Percentiles rank a stretch among this genome's conserved stretches.
These are phyloP conservation scores for Macroteleia sp. DNA, from an alignment of 2,888 invertebrate genomes.

Conservation along the genomic window DNA sequence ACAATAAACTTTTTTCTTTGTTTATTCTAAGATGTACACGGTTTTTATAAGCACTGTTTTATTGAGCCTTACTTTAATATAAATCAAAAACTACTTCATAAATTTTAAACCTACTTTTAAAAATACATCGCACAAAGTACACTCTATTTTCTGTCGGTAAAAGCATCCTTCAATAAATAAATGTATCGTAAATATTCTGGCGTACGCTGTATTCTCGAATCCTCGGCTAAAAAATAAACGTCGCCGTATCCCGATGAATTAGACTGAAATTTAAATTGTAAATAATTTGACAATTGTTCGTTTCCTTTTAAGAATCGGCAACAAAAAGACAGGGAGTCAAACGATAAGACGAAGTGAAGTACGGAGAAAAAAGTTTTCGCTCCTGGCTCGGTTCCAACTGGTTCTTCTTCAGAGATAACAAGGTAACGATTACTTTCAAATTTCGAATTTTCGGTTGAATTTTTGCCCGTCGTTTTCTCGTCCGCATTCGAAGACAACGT, in stretches of 20 bases:
- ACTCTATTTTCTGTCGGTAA: conserved; percentile 42
- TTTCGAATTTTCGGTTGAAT: conserved; percentile 60
- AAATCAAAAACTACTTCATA: conserved; percentile 52
- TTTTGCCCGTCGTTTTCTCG: conserved; percentile 20
- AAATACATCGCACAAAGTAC: conserved; percentile 46
- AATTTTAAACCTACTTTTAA: conserved; percentile 43
- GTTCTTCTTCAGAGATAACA: conserved; percentile 62
- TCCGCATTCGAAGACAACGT: conserved; percentile 4
- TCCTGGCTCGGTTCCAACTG: conserved; percentile 47
- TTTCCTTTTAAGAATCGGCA: conserved; percentile 13
- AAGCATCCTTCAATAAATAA: conserved; percentile 57
- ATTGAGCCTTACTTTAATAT: conserved; percentile 33
- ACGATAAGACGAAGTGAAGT: conserved; percentile 51
- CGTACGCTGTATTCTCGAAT: background rate
- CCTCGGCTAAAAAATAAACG: conserved; percentile 10
- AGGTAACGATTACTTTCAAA: conserved; percentile 68
- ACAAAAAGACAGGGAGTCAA: conserved; percentile 33
- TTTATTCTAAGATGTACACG: conserved; percentile 1
- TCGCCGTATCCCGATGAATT: conserved; percentile 17
- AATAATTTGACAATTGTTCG: conserved; percentile 45
- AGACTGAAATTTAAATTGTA: conserved; percentile 52
- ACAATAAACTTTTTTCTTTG: conserved; percentile 6
- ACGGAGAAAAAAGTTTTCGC: conserved; percentile 44
- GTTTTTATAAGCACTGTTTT: conserved; percentile 32
- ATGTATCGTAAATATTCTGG: conserved; percentile 39